Base-by-base conservation (phyloP, 2,888 invertebrate genomes). In the Tinea semifulvella region DNA sequence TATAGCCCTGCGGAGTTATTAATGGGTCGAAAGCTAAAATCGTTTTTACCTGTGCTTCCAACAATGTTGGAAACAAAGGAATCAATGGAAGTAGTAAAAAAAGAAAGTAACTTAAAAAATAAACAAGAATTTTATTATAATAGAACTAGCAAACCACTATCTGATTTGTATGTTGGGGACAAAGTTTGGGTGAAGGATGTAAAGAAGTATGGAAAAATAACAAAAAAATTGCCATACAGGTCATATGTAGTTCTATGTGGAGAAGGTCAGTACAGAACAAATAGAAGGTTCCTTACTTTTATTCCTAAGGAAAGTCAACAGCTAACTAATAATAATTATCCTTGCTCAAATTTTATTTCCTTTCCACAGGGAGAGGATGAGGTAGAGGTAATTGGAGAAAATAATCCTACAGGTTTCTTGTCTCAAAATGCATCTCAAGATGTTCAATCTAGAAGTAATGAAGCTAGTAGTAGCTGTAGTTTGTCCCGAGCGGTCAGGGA, bases 1-100 rank as follows among this genome's bases (percentile, higher is more conserved):
- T 42, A 22, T 42, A 20, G 20, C 25, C 42, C 42, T 11, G 42
- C 42, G 11, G 42, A 42, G 13, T n/a, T 42, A n/a, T 20, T 42
- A n/a, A 20, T 42, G 19, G 25, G 25, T 22, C 8, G 42, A 11
- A 42, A 42, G 13, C 8, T 42, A 8, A 42, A 22, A 42, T 22
- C 22, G 4, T 25, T 22, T 25, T 14, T 42, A 42, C 42, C 42
- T 3, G 2, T 42, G 2, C 16, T 22, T 8, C 42, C 20, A 11
- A 42, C 11, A 11, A 22, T 22, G 16, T 42, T 42, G 14, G 35
- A 35, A 6, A 35, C 35, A 3, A 11, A 3, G 14, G 35, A 35
- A 13, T 35, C 3, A 3, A 6, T 2, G 13, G 13, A 35, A 11
- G 35, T 14, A 6, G 14, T 35, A 13, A 35, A 11, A 2, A 11